These are phyloP conservation scores for Dendrophyllia cribrosa DNA, from an alignment of 64 coral and sea anemone genomes.

Conservation along the genomic window DNA sequence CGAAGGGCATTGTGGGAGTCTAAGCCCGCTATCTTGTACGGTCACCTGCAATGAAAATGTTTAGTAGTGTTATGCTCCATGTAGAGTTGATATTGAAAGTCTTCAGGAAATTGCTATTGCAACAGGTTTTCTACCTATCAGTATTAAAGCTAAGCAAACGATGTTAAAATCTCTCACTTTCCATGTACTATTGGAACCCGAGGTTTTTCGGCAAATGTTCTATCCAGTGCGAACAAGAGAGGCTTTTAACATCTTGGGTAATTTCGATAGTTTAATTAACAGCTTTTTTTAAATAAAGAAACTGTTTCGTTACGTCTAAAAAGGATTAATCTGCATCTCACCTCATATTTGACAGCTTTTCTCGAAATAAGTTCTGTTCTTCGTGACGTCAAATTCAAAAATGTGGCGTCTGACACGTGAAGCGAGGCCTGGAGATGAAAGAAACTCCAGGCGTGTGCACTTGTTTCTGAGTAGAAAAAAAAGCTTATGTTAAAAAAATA, in stretches of 20 bases:
- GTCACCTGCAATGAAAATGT: conserved; percentile 45
- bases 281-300: too few relatives aligned
- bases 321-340: not conserved
- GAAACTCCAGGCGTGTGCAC: conserved; percentile 69
- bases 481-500: not conserved
- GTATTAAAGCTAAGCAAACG: too few relatives aligned
- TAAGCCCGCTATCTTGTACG: conserved; percentile 63
- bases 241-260: too few relatives aligned
- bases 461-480: conserved; percentile 52
- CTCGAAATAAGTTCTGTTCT: conserved; percentile 43
- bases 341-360: conserved; percentile 80
- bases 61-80: not conserved
- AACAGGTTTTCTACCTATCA: too few relatives aligned
- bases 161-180: too few relatives aligned
- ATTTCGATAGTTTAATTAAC: too few relatives aligned
- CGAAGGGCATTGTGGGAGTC: conserved; percentile 68
- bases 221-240: too few relatives aligned
- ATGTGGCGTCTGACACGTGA: conserved; percentile 68
- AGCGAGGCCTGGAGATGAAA: conserved; percentile 74
- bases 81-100: too few relatives aligned
- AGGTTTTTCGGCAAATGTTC: too few relatives aligned
- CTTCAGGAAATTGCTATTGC: too few relatives aligned
- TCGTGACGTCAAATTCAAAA: conserved; percentile 43
- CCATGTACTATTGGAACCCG: too few relatives aligned
- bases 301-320: too few relatives aligned